Base-by-base conservation (phyloP, 2,113 vertebrate genomes). In the Datnioides undecimradiatus region DNA sequence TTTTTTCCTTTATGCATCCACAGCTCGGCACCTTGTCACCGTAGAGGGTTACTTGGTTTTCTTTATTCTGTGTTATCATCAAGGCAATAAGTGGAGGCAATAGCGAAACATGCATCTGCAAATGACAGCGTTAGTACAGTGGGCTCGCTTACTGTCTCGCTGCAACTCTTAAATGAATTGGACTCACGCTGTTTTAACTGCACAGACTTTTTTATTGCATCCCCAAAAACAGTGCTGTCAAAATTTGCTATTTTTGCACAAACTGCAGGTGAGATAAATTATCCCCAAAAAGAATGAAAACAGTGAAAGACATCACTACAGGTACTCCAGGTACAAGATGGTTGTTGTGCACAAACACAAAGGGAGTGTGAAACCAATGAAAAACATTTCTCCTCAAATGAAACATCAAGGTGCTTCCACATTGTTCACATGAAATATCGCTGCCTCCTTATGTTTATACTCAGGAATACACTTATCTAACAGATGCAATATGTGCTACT, bases 221-320 rank as follows among this genome's bases (percentile, higher is more conserved):
- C 33, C 54, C 64, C 55, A n/a, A 55, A 55, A 67, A 70, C 38
- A 19, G 23, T 33, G 16, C 36, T 73, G 23, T 57, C 27, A 31
- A 40, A 68, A 57, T 23, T n/a, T n/a, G 1, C 19, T 36, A 34
- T 78, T 79, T 83, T 51, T 60, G 36, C 34, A 19, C 51, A 45
- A 65, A 74, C 59, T 79, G 45, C 59, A 46, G 29, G 66, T 72
- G 69, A 82, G 72, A 66, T 62, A 66, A 58, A 82, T 83, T 25
- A 49, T 13, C 31, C 57, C 6, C 23, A 2, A 25, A 67, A 25
- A 13, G 9, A 75, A 65, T 60, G 49, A 72, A 52, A 59, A 54
- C 8, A 29, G 19, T 8, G 58, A 83, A 78, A 67, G 54, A 58
- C 73, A 72, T 49, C 16, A 3, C 54, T 59, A 48, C 68, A 38